Base-by-base conservation (phyloP, 2,797 vertebrate species). In the Centropyge bicolor region DNA sequence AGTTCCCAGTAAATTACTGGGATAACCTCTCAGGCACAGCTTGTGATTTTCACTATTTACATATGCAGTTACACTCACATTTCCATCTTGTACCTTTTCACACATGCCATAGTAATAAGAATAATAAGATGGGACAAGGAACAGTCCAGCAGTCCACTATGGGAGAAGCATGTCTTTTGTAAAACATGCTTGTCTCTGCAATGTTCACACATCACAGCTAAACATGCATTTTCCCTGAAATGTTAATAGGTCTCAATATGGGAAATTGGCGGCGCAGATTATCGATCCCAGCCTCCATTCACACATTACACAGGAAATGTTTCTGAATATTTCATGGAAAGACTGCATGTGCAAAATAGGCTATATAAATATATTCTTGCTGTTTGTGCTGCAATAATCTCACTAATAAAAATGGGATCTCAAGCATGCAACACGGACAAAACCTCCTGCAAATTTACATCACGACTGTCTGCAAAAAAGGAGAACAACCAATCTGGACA, bases 401-500 rank as follows among this genome's bases (percentile, higher is more conserved):
- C 20, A 27, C 40, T 36, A 48, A 74, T 48, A 73, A 63, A 81
- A 75, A 66, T 9, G 13, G 43, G 41, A 81, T 80, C 8, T 77
- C 1, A 17, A 56, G 43, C 38, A 63, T 20, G 48, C 11, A 62
- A 43, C 46, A 5, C 5, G 22, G n/a, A 72, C 20, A 61, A 54
- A 81, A 72, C 46, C 20, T 8, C 71, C 31, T 36, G 43, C 24
- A 64, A 64, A 72, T 43, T 72, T 59, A 40, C 48, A 70, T 45
- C 38, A 81, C 24, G 68, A 52, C 51, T 64, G 64, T 85, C 68
- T 66, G 60, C 27, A 71, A 81, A 77, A 77, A 76, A 70, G 17
- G 48, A 80, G 66, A 86, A 80, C 48, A 85, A 65, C 76, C 77
- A 79, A 77, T 82, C 77, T 81, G 76, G 67, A 72, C 76, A 45